Conservation (phyloP, 2,888 invertebrate species). For the Saturnia japonica region DNA sequence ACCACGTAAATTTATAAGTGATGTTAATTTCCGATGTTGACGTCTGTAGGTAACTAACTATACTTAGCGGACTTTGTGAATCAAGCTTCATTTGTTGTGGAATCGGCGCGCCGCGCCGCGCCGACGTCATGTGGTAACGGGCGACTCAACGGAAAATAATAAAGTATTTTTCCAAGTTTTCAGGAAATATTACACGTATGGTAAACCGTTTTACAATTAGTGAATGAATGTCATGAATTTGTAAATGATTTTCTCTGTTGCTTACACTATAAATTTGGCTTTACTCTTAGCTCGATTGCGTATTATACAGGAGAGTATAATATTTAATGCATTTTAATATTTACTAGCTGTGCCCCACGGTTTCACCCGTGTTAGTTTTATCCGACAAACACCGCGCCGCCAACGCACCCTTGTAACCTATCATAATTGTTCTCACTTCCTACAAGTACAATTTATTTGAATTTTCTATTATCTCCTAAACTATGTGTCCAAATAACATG, state of each 20-base stretch:
- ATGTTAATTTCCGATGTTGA: slow-evolving; percentile 3
- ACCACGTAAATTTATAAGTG: background rate
- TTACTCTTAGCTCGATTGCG: no score
- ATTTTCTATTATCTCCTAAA: no score
- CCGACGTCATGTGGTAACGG: background rate
- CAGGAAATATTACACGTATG: background rate
- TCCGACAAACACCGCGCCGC: no score
- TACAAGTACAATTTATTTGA: no score
- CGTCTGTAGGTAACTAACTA: background rate
- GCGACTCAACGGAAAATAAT: background rate
- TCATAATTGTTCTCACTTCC: no score
- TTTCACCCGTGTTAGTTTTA: no score
- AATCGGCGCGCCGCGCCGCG: background rate
- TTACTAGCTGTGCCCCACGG: no score
- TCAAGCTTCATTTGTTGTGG: slow-evolving; percentile 3
- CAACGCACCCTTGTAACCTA: no score
- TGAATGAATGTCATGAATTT: background rate
- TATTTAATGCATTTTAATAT: background rate
- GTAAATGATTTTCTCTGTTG: background rate
- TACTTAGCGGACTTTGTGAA: background rate
- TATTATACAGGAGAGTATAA: background rate
- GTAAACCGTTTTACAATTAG: background rate
- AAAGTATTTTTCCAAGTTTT: slow-evolving; percentile 14
- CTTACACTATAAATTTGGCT: no score
- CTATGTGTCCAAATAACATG: no score